Base-by-base conservation (phyloP, 2,797 vertebrate genomes). In the Chaetodon trifasciatus region DNA sequence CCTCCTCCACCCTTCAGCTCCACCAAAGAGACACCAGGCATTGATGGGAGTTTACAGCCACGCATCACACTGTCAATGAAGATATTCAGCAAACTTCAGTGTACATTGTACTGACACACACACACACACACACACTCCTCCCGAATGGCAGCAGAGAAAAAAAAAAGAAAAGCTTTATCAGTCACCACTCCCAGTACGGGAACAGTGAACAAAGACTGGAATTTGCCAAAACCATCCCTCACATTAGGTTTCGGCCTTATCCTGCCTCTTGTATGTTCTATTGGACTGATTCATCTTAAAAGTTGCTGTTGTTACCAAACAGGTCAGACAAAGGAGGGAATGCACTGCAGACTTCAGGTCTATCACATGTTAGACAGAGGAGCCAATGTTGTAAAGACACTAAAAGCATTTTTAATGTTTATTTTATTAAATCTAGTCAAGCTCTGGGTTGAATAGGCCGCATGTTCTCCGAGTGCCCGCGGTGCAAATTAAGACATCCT, bases 121-220 rank as follows among this genome's bases (percentile, higher is more conserved):
- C 32, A 62, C 17, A n/a, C 74, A 62, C 44, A 56, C 55, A 56
- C 19, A 19, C 57, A 17, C 50, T 15, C 11, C 70, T 49, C 47
- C 50, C 61, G 4, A 79, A 81, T 79, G 55, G 61, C 66, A 61
- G 81, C 78, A 84, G 55, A 82, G 39, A 55, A 46, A n/a, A 37
- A n/a, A n/a, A 35, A 32, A 68, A 49, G 76, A 56, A 74, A 76
- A 67, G 61, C 63, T 76, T 85, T 85, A 88, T 92, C 83, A 88
- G 87, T 85, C 62, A 76, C 84, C 79, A 79, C 82, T 68, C 83
- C 86, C 90, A 94, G 91, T 65, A 64, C n/a, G n/a, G n/a, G n/a
- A n/a, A n/a, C 86, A 89, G 86, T 74, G 76, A 89, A 93, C 90
- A 93, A 89, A 92, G 86, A 71, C 72, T 72, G 52, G 57, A 40